Evolutionary conservation across 2,888 invertebrate species (phyloP).

Genomic region (Cheilosia vulpina): DNA sequence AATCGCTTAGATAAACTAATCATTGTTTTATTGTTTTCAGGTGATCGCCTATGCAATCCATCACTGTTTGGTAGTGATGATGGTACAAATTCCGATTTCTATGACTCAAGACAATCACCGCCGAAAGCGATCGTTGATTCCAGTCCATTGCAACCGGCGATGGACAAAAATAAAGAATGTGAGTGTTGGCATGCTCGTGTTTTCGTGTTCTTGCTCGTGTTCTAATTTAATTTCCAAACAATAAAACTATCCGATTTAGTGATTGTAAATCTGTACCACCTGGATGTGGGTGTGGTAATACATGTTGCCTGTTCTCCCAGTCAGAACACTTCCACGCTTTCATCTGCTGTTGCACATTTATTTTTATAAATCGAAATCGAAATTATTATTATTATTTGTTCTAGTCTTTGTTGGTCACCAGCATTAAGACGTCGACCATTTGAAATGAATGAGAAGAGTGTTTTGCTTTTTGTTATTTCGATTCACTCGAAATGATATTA

Average conservation of each 20-base stretch:
- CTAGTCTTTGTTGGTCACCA: background rate
- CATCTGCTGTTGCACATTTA: slow-evolving; percentile 49
- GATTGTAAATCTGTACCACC: slow-evolving; percentile 68
- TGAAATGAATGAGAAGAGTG: background rate
- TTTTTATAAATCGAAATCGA: slow-evolving; percentile 15
- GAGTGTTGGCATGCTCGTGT: slow-evolving; percentile 84
- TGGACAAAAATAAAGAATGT: slow-evolving; percentile 99
- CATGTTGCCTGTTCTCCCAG: slow-evolving; percentile 42
- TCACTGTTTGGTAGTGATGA: slow-evolving; percentile 82
- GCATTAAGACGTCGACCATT: background rate
- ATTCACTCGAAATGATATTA: slow-evolving; percentile 44
- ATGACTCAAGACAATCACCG: slow-evolving; percentile 87
- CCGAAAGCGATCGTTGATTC: slow-evolving; percentile 97
- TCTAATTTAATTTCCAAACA: slow-evolving; percentile 19
- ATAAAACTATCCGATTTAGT: slow-evolving; percentile 42
- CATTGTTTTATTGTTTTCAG: slow-evolving; percentile 74
- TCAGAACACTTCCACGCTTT: slow-evolving; percentile 20
- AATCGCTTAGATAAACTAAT: background rate
- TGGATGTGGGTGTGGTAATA: slow-evolving; percentile 44
- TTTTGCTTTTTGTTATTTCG: slow-evolving; percentile 1
- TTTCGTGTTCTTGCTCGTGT: slow-evolving; percentile 5
- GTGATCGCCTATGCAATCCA: slow-evolving; percentile 82
- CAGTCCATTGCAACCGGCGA: slow-evolving; percentile 94
- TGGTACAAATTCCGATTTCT: slow-evolving; percentile 82
- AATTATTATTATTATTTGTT: background rate